Base-by-base conservation (phyloP, 2,113 vertebrate genomes). In the Pygoscelis adeliae region DNA sequence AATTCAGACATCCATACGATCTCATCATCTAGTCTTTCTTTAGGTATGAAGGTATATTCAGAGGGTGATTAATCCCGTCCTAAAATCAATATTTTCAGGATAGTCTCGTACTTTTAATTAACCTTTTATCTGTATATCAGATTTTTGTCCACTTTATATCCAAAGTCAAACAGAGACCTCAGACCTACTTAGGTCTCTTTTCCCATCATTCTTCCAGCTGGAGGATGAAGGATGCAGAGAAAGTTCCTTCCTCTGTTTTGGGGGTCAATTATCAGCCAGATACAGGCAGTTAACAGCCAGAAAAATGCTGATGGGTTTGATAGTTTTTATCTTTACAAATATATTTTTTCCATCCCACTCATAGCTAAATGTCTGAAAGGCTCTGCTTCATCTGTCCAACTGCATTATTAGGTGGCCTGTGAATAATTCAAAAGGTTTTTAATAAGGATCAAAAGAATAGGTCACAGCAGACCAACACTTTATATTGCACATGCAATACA, bases 1-100 rank as follows among this genome's bases (percentile, higher is more conserved):
- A 91, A 69, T 42, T 72, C 2, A 12, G 12, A 23, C 2, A 71
- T 17, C 1, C 1, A 13, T 53, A 29, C 1, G 1, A 19, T 53
- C 6, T 74, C 9, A 56, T 12, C 27, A 16, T 11, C 9, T 69
- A 69, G 5, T 6, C 11, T 89, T 66, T 80, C 19, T 72, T 80
- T 69, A 59, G 13, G 4, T 42, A 13, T 46, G 15, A 62, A 63
- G 6, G 5, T 36, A 16, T 12, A 67, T 26, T 52, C 32, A 46
- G 15, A 38, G 27, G 11, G 11, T 29, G 9, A 63, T 72, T 81
- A 16, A 47, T 52, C 20, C 5, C 13, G 81, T 38, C 22, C 3
- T 62, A 77, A 81, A 87, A 89, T 15, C 5, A 44, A 3, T 25
- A 47, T 69, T 83, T 89, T 77, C n/a, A 55, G 6, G 17, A 55